Base-by-base conservation (phyloP, 2,113 vertebrate species). In the Myotis davidii region DNA sequence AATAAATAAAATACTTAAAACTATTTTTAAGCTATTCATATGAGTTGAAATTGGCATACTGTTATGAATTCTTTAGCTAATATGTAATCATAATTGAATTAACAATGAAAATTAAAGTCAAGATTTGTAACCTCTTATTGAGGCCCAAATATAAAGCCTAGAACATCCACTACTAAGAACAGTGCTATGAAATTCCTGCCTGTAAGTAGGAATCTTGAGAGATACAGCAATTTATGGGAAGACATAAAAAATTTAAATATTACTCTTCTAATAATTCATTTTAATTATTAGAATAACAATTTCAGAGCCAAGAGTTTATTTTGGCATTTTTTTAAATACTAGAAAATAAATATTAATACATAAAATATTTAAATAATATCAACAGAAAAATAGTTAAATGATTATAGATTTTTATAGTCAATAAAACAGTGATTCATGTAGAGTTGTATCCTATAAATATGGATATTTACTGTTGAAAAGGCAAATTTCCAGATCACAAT, bases 1-100 rank as follows among this genome's bases (percentile, higher is more conserved):
- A 85, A 74, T 27, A 92, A 59, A 94, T 52, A 70, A 82, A 88
- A 84, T 92, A 94, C 90, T 91, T 92, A 72, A 94, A 50, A 89
- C 5, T 5, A 79, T 78, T 83, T 83, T 90, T 76, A 84, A 85
- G 52, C 9, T 94, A 29, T 54, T 84, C 29, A 77, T 88, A 48
- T 89, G 48, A 85, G 27, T 77, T 86, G 8, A 90, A 94, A 84
- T 42, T 92, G 42, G 9, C 8, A 77, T 72, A 45, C 2, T 72
- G 65, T 72, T 94, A 79, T 64, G 81, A 92, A 74, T 29, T 82
- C 5, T 88, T 88, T 37, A 42, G 34, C 13, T 88, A 88, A 92
- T 72, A 88, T 70, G 78, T 81, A 90, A 76, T 59, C 72, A 79
- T 64, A 77, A 72, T 83, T 90, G 21, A 89, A 64, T 88, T 91